Evolutionary conservation across 2,888 invertebrate species (phyloP).

Genomic region (Arctia plantaginis): DNA sequence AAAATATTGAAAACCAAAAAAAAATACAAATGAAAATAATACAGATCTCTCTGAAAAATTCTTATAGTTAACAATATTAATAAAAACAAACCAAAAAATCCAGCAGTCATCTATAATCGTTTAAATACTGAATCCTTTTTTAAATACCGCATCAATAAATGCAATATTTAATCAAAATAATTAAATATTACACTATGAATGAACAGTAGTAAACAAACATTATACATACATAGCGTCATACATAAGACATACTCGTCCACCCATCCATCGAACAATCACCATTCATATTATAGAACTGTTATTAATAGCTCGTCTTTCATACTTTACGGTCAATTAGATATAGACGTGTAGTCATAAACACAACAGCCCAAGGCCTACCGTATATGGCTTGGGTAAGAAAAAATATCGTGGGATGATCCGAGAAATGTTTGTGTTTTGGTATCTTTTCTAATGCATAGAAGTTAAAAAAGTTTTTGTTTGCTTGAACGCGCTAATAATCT

Average conservation of each 20-base stretch:
- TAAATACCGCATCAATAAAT: neutral
- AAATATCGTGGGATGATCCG: neutral
- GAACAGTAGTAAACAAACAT: neutral
- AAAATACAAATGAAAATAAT: no score
- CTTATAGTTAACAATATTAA: neutral
- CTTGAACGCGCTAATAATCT: no score
- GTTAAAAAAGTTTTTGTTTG: no score
- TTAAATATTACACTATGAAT: neutral
- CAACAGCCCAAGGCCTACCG: neutral
- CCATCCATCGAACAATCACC: conserved; percentile 4
- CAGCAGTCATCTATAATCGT: neutral
- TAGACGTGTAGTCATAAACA: neutral
- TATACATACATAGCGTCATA: neutral
- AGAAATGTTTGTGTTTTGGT: neutral
- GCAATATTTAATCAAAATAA: neutral
- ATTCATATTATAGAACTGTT: neutral
- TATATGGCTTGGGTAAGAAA: neutral
- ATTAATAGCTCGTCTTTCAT: conserved; percentile 16
- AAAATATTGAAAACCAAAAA: no score
- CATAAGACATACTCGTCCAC: neutral
- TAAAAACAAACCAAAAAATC: neutral
- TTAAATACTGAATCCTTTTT: no score
- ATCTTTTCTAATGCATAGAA: neutral
- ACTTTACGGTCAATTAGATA: conserved; percentile 13
- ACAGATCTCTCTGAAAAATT: no score